phyloP scores from a whole-genome alignment of 1,140 invertebrate species.

The Anagrus nilaparvatae region DNA sequence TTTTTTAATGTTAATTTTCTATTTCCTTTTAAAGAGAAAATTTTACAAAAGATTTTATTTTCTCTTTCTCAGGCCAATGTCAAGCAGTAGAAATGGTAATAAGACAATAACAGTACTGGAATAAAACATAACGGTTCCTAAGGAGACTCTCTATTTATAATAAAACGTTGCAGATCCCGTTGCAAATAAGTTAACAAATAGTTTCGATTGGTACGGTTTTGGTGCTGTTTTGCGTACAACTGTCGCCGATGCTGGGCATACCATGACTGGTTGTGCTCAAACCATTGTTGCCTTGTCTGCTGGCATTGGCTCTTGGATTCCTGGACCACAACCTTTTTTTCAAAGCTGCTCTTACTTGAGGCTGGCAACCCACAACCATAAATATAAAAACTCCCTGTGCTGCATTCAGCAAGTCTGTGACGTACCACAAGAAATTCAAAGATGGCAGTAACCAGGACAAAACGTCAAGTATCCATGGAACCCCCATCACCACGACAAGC shows the following conservation, averaged over 20 bases:
- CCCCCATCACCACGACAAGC: conserved; percentile 75
- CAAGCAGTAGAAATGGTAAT: too few species aligned
- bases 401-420: conserved; percentile 72
- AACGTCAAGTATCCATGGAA: conserved; percentile 75
- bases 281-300: conserved; percentile 41
- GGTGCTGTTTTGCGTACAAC: conserved; percentile 58
- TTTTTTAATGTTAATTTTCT: too few species aligned
- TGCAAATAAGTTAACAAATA: too few species aligned
- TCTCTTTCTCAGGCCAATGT: too few species aligned
- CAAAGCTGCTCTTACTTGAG: conserved; percentile 62
- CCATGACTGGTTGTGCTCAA: conserved; percentile 59
- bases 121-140: too few species aligned
- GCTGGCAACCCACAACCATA: conserved; percentile 77
- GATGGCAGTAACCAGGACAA: conserved; percentile 65
- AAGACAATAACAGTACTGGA: too few species aligned
- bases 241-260: conserved; percentile 64
- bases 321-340: conserved; percentile 54
- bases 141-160: too few species aligned
- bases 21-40: too few species aligned
- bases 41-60: too few species aligned
- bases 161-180: too few species aligned
- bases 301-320: conserved; percentile 43
- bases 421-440: conserved; percentile 65
- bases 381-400: conserved; percentile 84
- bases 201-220: conserved; percentile 49